Evolutionary conservation across 2,888 invertebrate species (phyloP).

Genomic region (Spicauda simplicius): DNA sequence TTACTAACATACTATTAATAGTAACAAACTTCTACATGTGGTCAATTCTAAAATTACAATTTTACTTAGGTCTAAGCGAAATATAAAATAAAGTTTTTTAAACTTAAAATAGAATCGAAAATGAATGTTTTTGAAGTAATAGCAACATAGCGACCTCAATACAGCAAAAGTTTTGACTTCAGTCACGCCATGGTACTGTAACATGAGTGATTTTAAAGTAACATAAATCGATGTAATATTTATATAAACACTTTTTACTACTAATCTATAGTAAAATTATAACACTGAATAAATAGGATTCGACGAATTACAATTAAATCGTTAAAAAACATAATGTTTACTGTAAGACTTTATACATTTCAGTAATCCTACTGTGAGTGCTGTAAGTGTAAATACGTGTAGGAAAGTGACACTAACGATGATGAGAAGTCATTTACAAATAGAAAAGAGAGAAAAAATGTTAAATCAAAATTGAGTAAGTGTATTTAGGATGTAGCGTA

Average conservation of each 20-base stretch:
- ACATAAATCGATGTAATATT: background rate
- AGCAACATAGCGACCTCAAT: no score
- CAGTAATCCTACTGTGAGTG: background rate
- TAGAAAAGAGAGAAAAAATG: background rate
- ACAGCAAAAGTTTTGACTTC: background rate
- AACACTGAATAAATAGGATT: background rate
- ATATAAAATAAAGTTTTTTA: background rate
- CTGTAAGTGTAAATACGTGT: constrained; percentile 4
- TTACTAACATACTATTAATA: background rate
- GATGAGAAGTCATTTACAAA: background rate
- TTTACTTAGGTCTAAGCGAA: background rate
- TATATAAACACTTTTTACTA: background rate
- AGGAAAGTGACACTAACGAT: constrained; percentile 1
- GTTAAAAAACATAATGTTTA: background rate
- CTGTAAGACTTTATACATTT: background rate
- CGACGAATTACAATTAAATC: background rate
- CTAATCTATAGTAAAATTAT: background rate
- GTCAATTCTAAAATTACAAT: background rate
- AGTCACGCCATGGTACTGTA: background rate
- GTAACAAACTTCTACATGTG: background rate
- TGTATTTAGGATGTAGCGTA: background rate
- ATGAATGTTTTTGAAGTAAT: no score
- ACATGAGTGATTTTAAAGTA: background rate
- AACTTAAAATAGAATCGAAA: no score
- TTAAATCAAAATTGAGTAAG: background rate